Base-by-base conservation (phyloP, 2,888 invertebrate genomes). In the Euplagia quadripunctaria region DNA sequence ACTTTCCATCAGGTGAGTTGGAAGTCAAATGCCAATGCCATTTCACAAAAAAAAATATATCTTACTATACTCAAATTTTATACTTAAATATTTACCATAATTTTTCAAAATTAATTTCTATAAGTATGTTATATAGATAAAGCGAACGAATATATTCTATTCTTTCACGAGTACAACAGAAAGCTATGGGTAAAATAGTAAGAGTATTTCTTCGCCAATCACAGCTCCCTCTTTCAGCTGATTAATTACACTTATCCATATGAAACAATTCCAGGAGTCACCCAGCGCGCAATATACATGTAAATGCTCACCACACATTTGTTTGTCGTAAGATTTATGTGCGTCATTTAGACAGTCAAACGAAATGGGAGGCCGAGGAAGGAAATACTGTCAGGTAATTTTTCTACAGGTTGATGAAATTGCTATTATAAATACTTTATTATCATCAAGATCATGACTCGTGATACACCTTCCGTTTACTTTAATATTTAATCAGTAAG, bases 271-370 rank as follows among this genome's bases (percentile, higher is more conserved):
- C 73, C 17, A 64, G 31, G 20, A 42, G 52, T 42, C 65, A 69
- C 46, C 71, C 73, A 67, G 72, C 73, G 67, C 77, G 81, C 86
- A 86, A 86, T 87, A 87, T 87, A 86, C 82, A 89, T 88, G 86
- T 85, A 86, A 89, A 88, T 88, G 78, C 77, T 83, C 77, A 82
- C 80, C 83, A 82, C 81, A 81, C 79, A 78, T 82, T 80, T 81
- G 76, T 83, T 83, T 79, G 75, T 85, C 73, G 73, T 79, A 74
- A 76, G 78, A 86, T 86, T 87, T 85, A 79, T 80, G 82, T 81
- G 68, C 82, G 80, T 86, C 86, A 84, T 87, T 85, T 79, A 78
- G 77, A 76, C 82, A 81, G 85, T 79, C 82, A 82, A 82, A 85
- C 77, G 78, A 81, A 82, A 71, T 77, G 81, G 71, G 78, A 70